Evolutionary conservation across 2,888 invertebrate genomes (phyloP), one percentile per base, ranked within the genome.

Genomic region (Leptarthrus brevirostris): DNA sequence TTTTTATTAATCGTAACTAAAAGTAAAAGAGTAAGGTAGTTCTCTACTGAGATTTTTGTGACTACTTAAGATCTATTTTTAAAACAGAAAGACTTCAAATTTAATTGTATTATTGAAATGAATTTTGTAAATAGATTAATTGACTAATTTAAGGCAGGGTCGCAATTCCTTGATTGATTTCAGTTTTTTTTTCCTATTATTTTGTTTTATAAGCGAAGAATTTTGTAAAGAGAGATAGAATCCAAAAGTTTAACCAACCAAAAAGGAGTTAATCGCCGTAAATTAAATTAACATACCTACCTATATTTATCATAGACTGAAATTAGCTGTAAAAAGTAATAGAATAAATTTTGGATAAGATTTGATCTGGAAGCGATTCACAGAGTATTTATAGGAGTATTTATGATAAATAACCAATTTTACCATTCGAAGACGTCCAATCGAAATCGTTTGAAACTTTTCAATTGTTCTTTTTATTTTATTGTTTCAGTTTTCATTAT

Each of bases 371-470:
- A 52, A 52, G 22, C 40, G 20, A 69, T 10, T 20, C 64, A 24
- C 58, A 47, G 22, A 34, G 34, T 69, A 69, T 69, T 52, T 49
- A 34, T 69, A 69, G 69, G 20, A 30, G 16, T 34, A 61, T 66
- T 40, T 69, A 74, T 47, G 52, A 74, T 58, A 61, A 73, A 64
- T 30, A 69, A 52, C 18, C 47, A 66, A 66, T 74, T 72, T 74
- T 54, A 53, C 74, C 47, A 72, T 74, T 73, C 66, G 44, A 56
- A 72, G 36, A 74, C 74, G 74, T 74, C 72, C 74, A 74, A 54
- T 22, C 20, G 18, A 69, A 69, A 30, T 30, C 8, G 18, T 72
- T 74, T 74, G 40, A 64, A 53, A 61, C 18, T 72, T 40, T 3
- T 40, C n/a, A 40, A 30, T 56, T 56, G 20, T 54, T 40, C 30